phyloP scores from a whole-genome alignment of 2,113 vertebrate species.

The Neotoma lepida region DNA sequence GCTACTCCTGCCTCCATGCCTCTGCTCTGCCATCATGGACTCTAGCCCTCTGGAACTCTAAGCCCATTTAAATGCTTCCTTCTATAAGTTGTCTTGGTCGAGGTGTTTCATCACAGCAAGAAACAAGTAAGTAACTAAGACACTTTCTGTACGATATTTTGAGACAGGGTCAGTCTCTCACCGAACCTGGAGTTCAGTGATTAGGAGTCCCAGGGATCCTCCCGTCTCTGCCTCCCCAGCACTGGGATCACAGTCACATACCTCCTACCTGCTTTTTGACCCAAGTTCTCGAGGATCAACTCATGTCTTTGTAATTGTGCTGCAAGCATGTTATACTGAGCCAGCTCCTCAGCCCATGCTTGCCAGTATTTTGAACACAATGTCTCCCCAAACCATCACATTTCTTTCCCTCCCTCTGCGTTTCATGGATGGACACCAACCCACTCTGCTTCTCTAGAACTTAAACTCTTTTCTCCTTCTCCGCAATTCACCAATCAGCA shows the following conservation, averaged over 20 bases:
- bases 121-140: not conserved
- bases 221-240: not conserved
- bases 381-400: not conserved
- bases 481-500: not conserved
- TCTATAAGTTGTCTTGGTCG: not conserved
- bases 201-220: not conserved
- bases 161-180: not conserved
- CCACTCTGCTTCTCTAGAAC: not conserved
- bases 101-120: not conserved
- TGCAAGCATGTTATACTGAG: rapidly evolving
- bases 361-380: not conserved
- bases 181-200: not conserved
- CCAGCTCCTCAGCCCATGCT: not conserved
- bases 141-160: not conserved
- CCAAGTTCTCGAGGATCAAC: not conserved
- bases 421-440: not conserved
- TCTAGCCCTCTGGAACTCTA: not conserved
- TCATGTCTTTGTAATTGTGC: not conserved
- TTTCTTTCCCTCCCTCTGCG: not conserved
- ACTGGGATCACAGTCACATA: not conserved
- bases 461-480: not conserved
- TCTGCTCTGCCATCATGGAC: not conserved
- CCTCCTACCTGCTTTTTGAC: not conserved
- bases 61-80: not conserved
- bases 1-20: not conserved